These are phyloP conservation scores for Plecotus auritus DNA, from an alignment of 2,113 vertebrate species.

Conservation along the genomic window DNA sequence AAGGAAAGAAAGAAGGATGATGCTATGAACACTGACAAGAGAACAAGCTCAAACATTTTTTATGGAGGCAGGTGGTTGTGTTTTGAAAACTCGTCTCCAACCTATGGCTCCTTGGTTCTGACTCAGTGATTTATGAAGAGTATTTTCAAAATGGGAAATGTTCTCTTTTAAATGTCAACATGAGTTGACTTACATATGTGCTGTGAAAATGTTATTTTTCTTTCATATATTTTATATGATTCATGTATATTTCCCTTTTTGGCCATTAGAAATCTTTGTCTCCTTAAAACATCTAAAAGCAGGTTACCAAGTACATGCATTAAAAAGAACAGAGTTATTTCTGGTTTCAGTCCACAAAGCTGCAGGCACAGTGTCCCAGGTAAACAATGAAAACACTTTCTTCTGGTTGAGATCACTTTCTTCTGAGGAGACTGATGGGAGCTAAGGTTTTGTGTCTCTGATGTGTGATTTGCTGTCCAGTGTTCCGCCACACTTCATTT, in stretches of 20 bases:
- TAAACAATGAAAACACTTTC: conserved; percentile 21
- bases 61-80: neutral
- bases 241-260: neutral
- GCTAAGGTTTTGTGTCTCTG: neutral
- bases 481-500: conserved; percentile 73
- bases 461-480: neutral
- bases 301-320: conserved; percentile 75
- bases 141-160: neutral
- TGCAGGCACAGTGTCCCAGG: conserved; percentile 78
- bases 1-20: neutral
- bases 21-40: neutral
- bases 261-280: conserved; percentile 80
- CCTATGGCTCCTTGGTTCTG: neutral
- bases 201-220: neutral
- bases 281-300: conserved; percentile 80
- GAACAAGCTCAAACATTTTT: neutral
- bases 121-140: neutral
- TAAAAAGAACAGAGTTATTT: conserved; percentile 67
- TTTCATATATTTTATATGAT: neutral
- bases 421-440: fast-evolving
- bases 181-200: neutral
- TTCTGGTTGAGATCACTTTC: neutral
- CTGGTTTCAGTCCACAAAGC: conserved; percentile 80
- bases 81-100: neutral
- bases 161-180: neutral